Evolutionary conservation across 2,113 vertebrate genomes (phyloP).

Genomic region (Porphyrio hochstetteri): DNA sequence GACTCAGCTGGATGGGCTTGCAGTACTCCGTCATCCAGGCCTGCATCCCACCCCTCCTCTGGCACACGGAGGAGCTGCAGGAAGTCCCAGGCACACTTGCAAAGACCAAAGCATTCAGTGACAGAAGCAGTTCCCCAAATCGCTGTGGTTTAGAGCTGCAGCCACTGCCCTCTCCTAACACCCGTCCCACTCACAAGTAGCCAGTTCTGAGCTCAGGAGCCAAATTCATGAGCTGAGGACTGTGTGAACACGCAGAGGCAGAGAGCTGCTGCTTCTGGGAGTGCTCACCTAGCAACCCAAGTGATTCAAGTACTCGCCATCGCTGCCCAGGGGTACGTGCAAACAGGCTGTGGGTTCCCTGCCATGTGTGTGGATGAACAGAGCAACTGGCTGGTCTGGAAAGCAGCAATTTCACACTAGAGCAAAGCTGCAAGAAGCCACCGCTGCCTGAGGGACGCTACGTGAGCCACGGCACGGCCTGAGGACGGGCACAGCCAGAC

Average conservation of each 20-base stretch:
- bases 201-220: background rate
- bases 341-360: background rate
- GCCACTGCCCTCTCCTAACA: background rate
- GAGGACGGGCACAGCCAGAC: background rate
- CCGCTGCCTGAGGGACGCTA: accelerated
- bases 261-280: background rate
- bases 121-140: background rate
- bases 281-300: background rate
- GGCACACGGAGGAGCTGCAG: background rate
- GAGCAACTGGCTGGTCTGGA: background rate
- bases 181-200: background rate
- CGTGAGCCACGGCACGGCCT: accelerated
- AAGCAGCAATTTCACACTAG: background rate
- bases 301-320: background rate
- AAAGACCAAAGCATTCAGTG: background rate
- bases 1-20: constrained; percentile 5
- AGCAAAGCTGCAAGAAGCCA: background rate
- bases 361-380: background rate
- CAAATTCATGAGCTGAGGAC: background rate
- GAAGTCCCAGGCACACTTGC: background rate
- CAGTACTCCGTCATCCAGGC: background rate
- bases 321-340: background rate
- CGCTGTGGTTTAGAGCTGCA: background rate
- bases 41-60: background rate
- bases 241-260: background rate